Evolutionary conservation across 2,888 invertebrate genomes (phyloP).

Genomic region (Trichacis sp.): DNA sequence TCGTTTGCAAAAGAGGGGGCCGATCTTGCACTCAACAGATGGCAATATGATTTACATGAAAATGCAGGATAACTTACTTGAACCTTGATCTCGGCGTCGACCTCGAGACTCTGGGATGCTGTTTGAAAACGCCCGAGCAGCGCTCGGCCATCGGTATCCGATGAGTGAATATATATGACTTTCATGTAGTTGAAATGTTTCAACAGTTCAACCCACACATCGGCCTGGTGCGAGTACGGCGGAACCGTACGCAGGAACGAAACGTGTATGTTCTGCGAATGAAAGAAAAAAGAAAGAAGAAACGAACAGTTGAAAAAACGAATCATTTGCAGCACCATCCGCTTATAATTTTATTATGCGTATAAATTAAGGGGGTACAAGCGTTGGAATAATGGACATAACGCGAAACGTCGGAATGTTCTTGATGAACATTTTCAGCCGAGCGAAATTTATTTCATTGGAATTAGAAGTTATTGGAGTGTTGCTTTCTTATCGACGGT

Average conservation of each 20-base stretch:
- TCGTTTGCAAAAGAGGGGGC: conserved; percentile 9
- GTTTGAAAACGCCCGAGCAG: conserved; percentile 94
- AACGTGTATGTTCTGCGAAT: conserved; percentile 89
- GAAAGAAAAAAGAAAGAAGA: conserved; percentile 26
- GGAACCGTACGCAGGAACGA: conserved; percentile 97
- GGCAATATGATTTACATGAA: conserved; percentile 39
- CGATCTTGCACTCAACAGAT: conserved; percentile 12
- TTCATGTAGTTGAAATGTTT: conserved; percentile 92
- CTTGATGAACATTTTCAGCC: conserved; percentile 23
- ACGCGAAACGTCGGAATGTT: conserved; percentile 18
- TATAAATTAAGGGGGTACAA: conserved; percentile 40
- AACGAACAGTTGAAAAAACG: conserved; percentile 22
- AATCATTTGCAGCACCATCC: conserved; percentile 32
- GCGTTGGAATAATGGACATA: conserved; percentile 29
- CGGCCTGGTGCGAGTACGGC: conserved; percentile 98
- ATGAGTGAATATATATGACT: conserved; percentile 94
- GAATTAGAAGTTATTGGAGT: conserved; percentile 30
- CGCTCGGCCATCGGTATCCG: conserved; percentile 95
- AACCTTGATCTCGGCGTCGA: conserved; percentile 93
- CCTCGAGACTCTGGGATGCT: conserved; percentile 90
- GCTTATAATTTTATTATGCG: conserved; percentile 39
- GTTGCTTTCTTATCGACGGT: conserved; percentile 8
- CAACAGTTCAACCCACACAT: conserved; percentile 96
- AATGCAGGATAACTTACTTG: conserved; percentile 66
- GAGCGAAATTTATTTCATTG: conserved; percentile 27